A percentile compares a stretch with the other conserved stretches of the same genome.
phyloP scores from a whole-genome alignment of 2,113 vertebrate species.

The Saimiri boliviensis region DNA sequence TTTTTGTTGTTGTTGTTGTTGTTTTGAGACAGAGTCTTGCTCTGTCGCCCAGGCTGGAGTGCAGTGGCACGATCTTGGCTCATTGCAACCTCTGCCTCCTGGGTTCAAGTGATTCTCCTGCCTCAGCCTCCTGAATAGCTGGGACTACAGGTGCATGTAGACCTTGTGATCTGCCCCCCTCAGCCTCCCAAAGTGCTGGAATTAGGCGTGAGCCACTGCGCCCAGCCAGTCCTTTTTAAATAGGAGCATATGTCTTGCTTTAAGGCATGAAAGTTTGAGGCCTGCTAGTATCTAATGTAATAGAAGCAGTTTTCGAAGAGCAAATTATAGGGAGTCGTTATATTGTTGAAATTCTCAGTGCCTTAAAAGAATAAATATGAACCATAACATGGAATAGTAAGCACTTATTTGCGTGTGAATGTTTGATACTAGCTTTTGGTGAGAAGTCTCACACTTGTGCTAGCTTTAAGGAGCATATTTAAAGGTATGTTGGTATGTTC shows the following conservation, averaged over 20 bases:
- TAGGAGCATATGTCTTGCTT: background rate
- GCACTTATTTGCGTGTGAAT: background rate
- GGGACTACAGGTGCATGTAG: no score
- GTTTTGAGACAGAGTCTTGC: no score
- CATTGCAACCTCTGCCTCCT: no score
- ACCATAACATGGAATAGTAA: background rate
- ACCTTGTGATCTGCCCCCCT: no score
- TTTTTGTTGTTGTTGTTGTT: no score
- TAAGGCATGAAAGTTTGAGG: background rate
- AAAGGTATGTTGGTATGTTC: background rate
- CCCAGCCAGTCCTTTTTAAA: background rate
- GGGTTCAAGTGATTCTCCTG: no score
- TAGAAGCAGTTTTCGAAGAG: constrained; percentile 37
- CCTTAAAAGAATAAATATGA: background rate
- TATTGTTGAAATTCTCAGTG: background rate
- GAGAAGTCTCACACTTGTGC: background rate
- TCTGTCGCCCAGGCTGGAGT: no score
- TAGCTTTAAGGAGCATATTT: background rate
- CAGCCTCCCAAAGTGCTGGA: no score
- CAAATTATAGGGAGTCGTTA: background rate
- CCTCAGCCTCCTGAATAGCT: no score
- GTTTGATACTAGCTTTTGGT: background rate
- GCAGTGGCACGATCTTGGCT: no score
- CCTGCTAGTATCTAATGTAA: background rate
- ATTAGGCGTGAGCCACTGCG: no score